Evolutionary conservation across 1,140 invertebrate species (phyloP).

Genomic region (Oppia nitens): DNA sequence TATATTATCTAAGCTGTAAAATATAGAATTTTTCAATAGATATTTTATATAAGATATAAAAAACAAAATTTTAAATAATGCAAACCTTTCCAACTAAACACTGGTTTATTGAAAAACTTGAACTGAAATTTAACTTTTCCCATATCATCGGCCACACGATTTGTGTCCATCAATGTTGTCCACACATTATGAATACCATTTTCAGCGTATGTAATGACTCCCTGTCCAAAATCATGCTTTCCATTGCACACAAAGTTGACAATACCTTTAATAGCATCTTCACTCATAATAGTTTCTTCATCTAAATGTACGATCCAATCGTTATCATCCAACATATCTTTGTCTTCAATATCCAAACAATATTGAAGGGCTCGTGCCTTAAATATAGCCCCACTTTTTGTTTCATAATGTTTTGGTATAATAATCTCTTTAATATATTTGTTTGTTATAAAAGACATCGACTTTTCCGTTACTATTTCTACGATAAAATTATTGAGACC

Average conservation of each 20-base stretch:
- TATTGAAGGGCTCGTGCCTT: conserved; percentile 35
- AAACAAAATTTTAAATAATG: neutral
- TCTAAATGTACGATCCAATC: conserved; percentile 36
- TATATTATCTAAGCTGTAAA: neutral
- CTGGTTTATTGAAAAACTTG: conserved; percentile 29
- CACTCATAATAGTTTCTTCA: conserved; percentile 33
- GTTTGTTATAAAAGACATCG: conserved; percentile 28
- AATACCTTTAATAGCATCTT: conserved; percentile 30
- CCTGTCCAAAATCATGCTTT: conserved; percentile 33
- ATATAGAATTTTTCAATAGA: neutral
- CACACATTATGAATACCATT: conserved; percentile 33
- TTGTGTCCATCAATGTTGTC: conserved; percentile 32
- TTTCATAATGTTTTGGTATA: conserved; percentile 25
- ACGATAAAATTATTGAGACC: conserved; percentile 26
- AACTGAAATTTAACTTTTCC: conserved; percentile 32
- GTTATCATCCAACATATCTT: conserved; percentile 25
- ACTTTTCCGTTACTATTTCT: conserved; percentile 26
- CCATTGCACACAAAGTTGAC: conserved; percentile 32
- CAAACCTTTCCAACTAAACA: conserved; percentile 32
- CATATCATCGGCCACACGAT: conserved; percentile 32
- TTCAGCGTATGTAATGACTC: conserved; percentile 34
- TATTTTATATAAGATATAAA: too few relatives aligned
- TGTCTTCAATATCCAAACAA: conserved; percentile 29
- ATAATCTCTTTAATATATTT: conserved; percentile 24
- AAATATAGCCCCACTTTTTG: conserved; percentile 28